Evolutionary conservation across 2,888 invertebrate species (phyloP).

Genomic region (Cerastis rubricosa): DNA sequence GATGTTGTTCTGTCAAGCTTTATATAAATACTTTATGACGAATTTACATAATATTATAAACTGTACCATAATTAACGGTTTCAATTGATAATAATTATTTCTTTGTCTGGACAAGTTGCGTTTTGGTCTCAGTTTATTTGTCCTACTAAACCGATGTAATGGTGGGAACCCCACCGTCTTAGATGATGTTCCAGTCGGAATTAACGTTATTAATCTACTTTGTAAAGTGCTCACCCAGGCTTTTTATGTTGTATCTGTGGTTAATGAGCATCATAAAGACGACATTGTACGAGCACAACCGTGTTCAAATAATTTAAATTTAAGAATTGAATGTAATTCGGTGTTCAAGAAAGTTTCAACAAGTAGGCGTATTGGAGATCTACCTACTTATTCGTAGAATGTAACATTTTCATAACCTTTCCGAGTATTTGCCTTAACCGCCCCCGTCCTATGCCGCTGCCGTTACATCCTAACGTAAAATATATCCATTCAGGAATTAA

Average conservation of each 20-base stretch:
- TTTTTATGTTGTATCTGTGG: conserved; percentile 53
- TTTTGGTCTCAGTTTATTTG: conserved; percentile 29
- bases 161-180: conserved; percentile 62
- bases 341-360: conserved; percentile 44
- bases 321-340: conserved; percentile 46
- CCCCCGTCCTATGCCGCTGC: conserved; percentile 24
- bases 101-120: conserved; percentile 12
- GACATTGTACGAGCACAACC: conserved; percentile 40
- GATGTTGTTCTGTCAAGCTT: conserved; percentile 32
- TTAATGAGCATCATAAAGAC: conserved; percentile 58
- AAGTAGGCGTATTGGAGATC: conserved; percentile 48
- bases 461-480: conserved; percentile 27
- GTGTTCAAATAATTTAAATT: conserved; percentile 42
- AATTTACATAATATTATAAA: conserved; percentile 45
- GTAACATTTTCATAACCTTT: conserved; percentile 59
- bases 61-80: conserved; percentile 2
- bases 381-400: conserved; percentile 19
- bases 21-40: conserved; percentile 21
- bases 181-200: conserved; percentile 57
- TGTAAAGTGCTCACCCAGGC: conserved; percentile 52
- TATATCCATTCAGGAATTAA: conserved; percentile 36
- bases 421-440: conserved; percentile 41
- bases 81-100: conserved; percentile 17
- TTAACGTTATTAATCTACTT: conserved; percentile 60
- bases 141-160: conserved; percentile 50